A percentile compares a stretch with the other conserved stretches of the same genome.
phyloP scores from a whole-genome alignment of 2,888 invertebrate species.

The Melieria crassipennis region DNA sequence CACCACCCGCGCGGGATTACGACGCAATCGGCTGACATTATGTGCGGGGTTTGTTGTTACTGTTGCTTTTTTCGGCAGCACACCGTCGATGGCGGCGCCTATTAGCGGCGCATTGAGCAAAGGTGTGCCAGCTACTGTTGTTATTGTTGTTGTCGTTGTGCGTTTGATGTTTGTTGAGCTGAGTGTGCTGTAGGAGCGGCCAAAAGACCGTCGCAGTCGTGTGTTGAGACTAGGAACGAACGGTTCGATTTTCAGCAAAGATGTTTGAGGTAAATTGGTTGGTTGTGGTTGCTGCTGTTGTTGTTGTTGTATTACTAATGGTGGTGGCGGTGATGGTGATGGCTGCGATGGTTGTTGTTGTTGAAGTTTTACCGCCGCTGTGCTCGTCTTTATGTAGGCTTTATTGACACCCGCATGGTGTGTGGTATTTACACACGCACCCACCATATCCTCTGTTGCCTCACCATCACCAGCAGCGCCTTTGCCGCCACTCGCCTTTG shows the following conservation, averaged over 20 bases:
- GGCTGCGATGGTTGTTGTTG: slow-evolving; percentile 15
- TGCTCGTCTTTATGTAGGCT: slow-evolving; percentile 34
- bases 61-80: slow-evolving; percentile 32
- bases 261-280: slow-evolving; percentile 62
- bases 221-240: slow-evolving; percentile 65
- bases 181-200: slow-evolving; percentile 65
- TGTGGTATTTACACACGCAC: too few relatives aligned
- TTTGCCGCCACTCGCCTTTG: background rate
- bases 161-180: slow-evolving; percentile 52
- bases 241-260: slow-evolving; percentile 66
- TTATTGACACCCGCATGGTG: slow-evolving; percentile 1
- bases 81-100: slow-evolving; percentile 31
- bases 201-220: slow-evolving; percentile 61
- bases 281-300: slow-evolving; percentile 46
- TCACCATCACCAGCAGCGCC: background rate
- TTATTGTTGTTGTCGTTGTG: background rate
- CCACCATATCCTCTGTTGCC: background rate
- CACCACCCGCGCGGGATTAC: slow-evolving; percentile 47
- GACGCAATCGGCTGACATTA: slow-evolving; percentile 46
- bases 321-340: slow-evolving; percentile 23
- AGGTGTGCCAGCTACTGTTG: background rate
- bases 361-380: slow-evolving; percentile 29
- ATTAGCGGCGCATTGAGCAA: slow-evolving; percentile 20
- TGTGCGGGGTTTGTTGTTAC: slow-evolving; percentile 25
- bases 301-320: slow-evolving; percentile 36